A percentile compares a stretch with the other conserved stretches of the same genome.
Conservation (phyloP, 2,113 vertebrate genomes). For the Dicaeum eximium region DNA sequence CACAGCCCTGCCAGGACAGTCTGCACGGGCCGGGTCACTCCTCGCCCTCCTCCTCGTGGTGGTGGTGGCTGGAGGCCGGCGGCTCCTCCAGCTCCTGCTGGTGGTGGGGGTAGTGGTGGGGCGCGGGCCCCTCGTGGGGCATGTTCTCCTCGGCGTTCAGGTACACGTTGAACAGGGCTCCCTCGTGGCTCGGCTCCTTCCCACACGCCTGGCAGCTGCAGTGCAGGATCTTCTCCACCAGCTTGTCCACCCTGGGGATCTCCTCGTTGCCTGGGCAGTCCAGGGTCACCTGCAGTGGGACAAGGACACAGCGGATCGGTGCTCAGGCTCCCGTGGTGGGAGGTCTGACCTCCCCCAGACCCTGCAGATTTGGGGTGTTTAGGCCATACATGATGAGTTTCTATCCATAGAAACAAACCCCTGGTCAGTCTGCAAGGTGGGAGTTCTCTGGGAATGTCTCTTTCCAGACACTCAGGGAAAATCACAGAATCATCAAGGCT, state of each 20-base stretch:
- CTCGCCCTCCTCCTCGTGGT: constrained; percentile 52
- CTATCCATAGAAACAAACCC: rapidly evolving
- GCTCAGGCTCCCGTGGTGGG: rapidly evolving
- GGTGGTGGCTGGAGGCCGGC: constrained; percentile 28
- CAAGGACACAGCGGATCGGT: rapidly evolving
- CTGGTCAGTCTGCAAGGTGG: background rate
- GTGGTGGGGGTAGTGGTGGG: constrained; percentile 57
- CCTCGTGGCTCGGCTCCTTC: constrained; percentile 88
- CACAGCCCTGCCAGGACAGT: constrained; percentile 16
- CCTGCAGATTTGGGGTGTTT: background rate
- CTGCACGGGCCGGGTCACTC: constrained; percentile 12
- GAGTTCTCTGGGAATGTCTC: background rate
- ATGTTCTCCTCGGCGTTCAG: constrained; percentile 80
- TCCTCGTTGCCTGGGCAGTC: constrained; percentile 88
- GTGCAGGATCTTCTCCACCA: constrained; percentile 93
- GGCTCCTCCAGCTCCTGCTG: constrained; percentile 35
- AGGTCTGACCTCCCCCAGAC: background rate
- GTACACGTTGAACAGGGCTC: constrained; percentile 86
- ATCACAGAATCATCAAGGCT: background rate
- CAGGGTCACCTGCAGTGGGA: constrained; percentile 82
- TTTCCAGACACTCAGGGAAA: background rate
- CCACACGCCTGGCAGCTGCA: constrained; percentile 97
- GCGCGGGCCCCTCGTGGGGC: constrained; percentile 52
- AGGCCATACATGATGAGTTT: background rate
- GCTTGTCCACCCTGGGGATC: constrained; percentile 88